A percentile compares a stretch with the other conserved stretches of the same genome.
phyloP scores from a whole-genome alignment of 2,113 vertebrate species.

The Lophochroa leadbeateri region DNA sequence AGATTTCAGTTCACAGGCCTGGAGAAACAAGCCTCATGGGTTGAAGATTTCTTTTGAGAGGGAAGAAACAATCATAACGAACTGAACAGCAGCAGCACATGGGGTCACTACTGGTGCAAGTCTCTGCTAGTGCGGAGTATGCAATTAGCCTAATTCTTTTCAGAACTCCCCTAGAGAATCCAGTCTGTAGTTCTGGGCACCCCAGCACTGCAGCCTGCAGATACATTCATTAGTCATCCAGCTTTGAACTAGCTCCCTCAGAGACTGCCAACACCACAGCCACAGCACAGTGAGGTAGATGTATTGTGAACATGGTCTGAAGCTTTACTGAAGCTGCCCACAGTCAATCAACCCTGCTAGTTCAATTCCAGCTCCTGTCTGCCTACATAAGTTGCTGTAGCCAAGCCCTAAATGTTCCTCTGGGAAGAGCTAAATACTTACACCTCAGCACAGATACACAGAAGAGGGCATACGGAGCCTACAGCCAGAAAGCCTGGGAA shows the following conservation, averaged over 20 bases:
- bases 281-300: neutral
- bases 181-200: neutral
- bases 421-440: neutral
- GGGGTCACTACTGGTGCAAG: neutral
- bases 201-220: neutral
- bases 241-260: neutral
- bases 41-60: neutral
- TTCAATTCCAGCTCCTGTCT: neutral
- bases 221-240: neutral
- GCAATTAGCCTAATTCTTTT: neutral
- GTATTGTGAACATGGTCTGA: rapidly evolving
- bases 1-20: neutral
- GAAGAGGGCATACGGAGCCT: neutral
- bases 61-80: neutral
- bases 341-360: neutral
- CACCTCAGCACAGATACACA: neutral
- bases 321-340: neutral
- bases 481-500: slow-evolving; percentile 42
- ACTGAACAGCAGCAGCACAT: neutral
- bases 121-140: rapidly evolving
- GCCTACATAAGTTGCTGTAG: neutral
- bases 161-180: neutral
- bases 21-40: neutral
- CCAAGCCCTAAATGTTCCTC: neutral
- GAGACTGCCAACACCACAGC: neutral